Evolutionary conservation across 2,888 invertebrate genomes (phyloP).

Genomic region (Callosobruchus maculatus): DNA sequence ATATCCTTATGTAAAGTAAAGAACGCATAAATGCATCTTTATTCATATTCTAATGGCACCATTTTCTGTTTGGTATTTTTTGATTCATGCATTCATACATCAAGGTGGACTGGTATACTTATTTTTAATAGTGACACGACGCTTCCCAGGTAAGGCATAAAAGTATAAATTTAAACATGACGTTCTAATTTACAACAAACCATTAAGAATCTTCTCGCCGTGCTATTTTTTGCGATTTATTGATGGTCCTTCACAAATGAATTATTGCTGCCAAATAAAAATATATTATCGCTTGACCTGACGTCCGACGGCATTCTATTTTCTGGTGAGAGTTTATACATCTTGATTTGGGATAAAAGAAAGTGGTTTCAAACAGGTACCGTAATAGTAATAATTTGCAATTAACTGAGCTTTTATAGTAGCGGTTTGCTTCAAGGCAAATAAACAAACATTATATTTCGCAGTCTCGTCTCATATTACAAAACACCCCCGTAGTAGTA

Average conservation of each 20-base stretch:
- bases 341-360: not conserved
- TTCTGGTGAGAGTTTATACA: not conserved
- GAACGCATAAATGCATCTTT: not conserved
- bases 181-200: not conserved
- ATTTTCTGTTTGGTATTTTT: not conserved
- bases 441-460: too few relatives aligned
- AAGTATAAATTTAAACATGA: not conserved
- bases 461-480: too few relatives aligned
- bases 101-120: not conserved
- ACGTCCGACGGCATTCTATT: not conserved
- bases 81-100: not conserved
- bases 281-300: not conserved
- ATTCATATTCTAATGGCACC: not conserved
- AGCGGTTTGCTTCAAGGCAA: not conserved
- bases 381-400: not conserved
- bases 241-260: not conserved
- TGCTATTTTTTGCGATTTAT: not conserved
- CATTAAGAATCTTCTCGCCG: not conserved
- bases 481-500: too few relatives aligned
- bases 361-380: not conserved
- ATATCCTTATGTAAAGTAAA: too few relatives aligned
- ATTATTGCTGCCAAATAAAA: not conserved
- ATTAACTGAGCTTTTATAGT: not conserved
- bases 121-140: not conserved
- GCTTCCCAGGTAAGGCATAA: not conserved